phyloP scores from a whole-genome alignment of 2,888 invertebrate genomes.

The Blera fallax region DNA sequence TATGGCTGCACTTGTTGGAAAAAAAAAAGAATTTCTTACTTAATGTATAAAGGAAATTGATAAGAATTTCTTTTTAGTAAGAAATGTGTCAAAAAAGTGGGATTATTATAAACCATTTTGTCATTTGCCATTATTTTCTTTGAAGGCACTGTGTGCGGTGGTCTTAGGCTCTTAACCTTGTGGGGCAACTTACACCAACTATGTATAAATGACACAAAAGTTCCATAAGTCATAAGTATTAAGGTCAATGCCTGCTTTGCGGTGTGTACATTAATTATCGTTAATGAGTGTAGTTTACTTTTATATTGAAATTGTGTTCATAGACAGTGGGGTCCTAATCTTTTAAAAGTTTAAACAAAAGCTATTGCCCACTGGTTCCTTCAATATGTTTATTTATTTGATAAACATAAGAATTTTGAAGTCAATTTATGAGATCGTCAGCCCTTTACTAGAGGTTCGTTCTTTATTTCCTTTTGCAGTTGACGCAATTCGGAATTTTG shows the following conservation, averaged over 20 bases:
- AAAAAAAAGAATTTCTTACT: background rate
- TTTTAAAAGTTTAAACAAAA: background rate
- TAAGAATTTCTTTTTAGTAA: background rate
- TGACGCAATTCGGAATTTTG: too few species aligned
- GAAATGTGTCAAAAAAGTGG: background rate
- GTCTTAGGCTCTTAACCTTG: background rate
- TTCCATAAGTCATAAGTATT: constrained; percentile 10
- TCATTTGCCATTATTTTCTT: constrained; percentile 4
- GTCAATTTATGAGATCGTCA: too few species aligned
- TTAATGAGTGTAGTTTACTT: background rate
- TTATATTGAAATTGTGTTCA: background rate
- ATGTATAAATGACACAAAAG: background rate
- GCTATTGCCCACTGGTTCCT: too few species aligned
- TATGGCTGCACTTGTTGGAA: constrained; percentile 13
- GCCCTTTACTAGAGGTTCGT: too few species aligned
- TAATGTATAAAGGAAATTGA: background rate
- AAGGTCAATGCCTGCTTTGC: background rate
- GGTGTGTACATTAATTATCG: background rate
- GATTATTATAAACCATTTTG: background rate
- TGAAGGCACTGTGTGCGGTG: constrained; percentile 1
- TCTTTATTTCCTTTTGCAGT: too few species aligned
- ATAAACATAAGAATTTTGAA: too few species aligned
- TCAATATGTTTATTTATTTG: too few species aligned
- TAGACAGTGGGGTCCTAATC: background rate
- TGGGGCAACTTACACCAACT: background rate